Conservation (phyloP, 2,888 invertebrate genomes). For the Tridacna gigas region DNA sequence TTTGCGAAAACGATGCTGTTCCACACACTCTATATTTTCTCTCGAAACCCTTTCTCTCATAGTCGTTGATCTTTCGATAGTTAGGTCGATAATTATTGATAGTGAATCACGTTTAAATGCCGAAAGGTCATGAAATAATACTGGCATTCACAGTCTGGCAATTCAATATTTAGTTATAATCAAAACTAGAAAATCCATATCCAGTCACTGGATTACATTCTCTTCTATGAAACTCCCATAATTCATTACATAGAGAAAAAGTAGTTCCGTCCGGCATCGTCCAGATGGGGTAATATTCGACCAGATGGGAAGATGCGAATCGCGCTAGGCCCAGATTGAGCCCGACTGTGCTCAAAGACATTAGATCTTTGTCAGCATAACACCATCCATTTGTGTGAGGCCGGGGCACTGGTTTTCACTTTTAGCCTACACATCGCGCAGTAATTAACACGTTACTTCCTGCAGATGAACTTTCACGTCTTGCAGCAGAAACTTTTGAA, state of each 20-base stretch:
- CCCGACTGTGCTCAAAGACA: constrained; percentile 54
- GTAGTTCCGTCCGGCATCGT: not conserved
- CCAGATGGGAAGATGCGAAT: constrained; percentile 66
- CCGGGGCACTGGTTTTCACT: constrained; percentile 18
- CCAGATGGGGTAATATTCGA: constrained; percentile 64
- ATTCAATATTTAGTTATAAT: too few species aligned
- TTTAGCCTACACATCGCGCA: not conserved
- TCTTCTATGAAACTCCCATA: too few species aligned
- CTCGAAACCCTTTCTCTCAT: not conserved
- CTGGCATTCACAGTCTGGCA: too few species aligned
- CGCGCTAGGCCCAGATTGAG: constrained; percentile 65
- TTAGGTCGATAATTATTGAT: too few species aligned
- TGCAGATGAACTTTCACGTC: not conserved
- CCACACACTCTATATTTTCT: not conserved
- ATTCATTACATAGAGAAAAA: constrained; percentile 9
- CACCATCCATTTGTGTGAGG: constrained; percentile 43
- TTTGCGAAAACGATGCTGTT: not conserved
- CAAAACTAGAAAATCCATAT: not conserved
- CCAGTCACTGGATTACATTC: too few species aligned
- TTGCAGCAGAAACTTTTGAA: not conserved
- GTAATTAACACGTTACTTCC: too few species aligned
- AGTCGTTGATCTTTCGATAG: too few species aligned
- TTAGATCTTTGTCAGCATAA: constrained; percentile 63
- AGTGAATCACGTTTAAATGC: too few species aligned
- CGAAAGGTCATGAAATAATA: too few species aligned